Base-by-base conservation (phyloP, 30 jellyfish, hydroid and myxozoan genomes). In the Aurelia aurita complex sp. Pacific region DNA sequence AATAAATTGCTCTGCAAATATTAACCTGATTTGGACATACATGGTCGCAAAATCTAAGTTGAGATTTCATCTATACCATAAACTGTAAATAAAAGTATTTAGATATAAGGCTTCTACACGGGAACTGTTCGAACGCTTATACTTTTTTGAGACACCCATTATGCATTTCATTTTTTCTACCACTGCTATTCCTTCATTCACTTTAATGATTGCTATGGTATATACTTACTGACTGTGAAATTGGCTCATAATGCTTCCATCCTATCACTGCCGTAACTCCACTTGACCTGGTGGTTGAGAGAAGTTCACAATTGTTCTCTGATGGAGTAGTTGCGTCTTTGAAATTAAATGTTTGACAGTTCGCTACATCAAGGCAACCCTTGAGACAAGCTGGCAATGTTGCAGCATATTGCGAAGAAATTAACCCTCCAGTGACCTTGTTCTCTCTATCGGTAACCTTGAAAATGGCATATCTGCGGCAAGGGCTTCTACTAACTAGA, bases 231-330 rank as follows among this genome's bases (percentile, higher is more conserved):
- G 71, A 16, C 46, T 81, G 91, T 19, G 69, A 36, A 54, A 55
- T 36, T 0, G 91, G 77, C 67, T 81, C 91, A 54, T 81, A 81
- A 32, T 81, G 91, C 19, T 69, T 81, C 84, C 91, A 81, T 7
- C 78, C 84, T 2, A 55, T 35, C 8, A 83, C 88, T 70, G 61
- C 85, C 19, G 78, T 32, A 38, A 69, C 88, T 34, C 79, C 76
- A 38, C 15, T 17, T n/a, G 23, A 9, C 72, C 83, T 51, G 14
- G 83, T 81, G 9, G 46, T 61, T 11, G 73, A 34, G 15, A 81
- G 66, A 33, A 69, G 77, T 32, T 81, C 91, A 61, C 91, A 81
- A 42, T 68, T 53, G 52, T 17, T 33, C 33, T 33, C 51, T 16
- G 62, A 19, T 5, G 64, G 23, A n/a, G 67, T n/a, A 1, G 77